phyloP scores from a whole-genome alignment of 2,113 vertebrate species.

The Athene noctua region DNA sequence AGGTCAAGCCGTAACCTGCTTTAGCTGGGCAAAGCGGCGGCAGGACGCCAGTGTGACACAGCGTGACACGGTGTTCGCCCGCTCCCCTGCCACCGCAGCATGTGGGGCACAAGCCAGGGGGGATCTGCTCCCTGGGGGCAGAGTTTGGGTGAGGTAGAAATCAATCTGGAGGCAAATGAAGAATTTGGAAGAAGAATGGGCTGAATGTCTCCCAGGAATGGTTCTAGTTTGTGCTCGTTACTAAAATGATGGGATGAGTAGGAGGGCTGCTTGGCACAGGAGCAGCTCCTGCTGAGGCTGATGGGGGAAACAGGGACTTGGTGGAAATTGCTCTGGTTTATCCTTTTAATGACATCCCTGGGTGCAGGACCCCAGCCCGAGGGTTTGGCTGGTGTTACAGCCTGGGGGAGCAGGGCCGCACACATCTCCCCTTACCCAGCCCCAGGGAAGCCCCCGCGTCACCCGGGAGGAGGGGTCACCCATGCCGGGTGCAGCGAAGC shows the following conservation, averaged over 20 bases:
- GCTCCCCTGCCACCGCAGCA: rapidly evolving
- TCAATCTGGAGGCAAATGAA: not conserved
- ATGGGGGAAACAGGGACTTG: not conserved
- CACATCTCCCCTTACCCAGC: not conserved
- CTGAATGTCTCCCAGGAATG: not conserved
- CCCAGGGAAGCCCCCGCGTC: not conserved
- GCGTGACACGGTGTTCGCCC: rapidly evolving
- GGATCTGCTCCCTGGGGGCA: not conserved
- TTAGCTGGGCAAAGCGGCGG: not conserved
- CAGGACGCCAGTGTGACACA: not conserved
- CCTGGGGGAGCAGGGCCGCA: rapidly evolving
- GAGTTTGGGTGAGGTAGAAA: not conserved
- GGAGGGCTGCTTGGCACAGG: not conserved
- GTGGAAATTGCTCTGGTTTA: not conserved
- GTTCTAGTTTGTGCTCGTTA: not conserved
- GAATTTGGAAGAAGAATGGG: not conserved
- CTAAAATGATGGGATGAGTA: not conserved
- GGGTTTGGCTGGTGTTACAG: not conserved
- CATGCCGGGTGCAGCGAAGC: rapidly evolving
- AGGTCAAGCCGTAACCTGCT: conserved; percentile 45
- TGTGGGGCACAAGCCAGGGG: rapidly evolving
- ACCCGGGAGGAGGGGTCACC: not conserved
- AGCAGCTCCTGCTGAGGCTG: not conserved
- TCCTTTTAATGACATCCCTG: not conserved
- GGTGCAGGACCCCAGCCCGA: rapidly evolving